Conservation (phyloP, 2,888 invertebrate genomes). For the Ophioninae sp. region DNA sequence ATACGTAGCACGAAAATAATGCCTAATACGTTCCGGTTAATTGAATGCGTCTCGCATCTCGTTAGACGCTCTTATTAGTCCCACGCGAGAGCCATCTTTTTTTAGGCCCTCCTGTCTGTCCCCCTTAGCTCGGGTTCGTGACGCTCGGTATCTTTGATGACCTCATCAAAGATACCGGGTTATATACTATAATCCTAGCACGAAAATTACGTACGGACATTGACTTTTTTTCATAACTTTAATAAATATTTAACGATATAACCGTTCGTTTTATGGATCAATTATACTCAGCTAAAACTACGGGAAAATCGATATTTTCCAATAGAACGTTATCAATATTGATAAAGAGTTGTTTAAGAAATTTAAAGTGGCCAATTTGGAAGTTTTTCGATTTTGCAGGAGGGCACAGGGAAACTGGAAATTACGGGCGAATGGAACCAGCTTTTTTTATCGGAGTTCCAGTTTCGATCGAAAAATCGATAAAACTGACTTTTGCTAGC, state of each 20-base stretch:
- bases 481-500: background rate
- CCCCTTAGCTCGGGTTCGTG: constrained; percentile 13
- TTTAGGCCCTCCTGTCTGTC: constrained; percentile 11
- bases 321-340: too few relatives aligned
- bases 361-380: too few relatives aligned
- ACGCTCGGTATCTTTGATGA: background rate
- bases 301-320: background rate
- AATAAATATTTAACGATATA: background rate
- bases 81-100: constrained; percentile 36
- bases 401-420: background rate
- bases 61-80: constrained; percentile 34
- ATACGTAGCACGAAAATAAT: constrained; percentile 10
- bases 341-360: too few relatives aligned
- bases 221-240: background rate
- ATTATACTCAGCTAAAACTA: background rate
- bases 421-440: background rate
- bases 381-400: background rate
- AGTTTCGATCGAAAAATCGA: background rate
- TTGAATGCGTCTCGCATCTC: constrained; percentile 22
- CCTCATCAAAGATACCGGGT: background rate
- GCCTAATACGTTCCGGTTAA: constrained; percentile 13
- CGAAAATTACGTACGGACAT: background rate
- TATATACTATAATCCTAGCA: background rate
- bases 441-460: background rate
- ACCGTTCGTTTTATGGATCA: background rate